Evolutionary conservation across 2,797 vertebrate genomes (phyloP), one percentile per base, ranked within the genome.

Genomic region (Heliangelus exortis): DNA sequence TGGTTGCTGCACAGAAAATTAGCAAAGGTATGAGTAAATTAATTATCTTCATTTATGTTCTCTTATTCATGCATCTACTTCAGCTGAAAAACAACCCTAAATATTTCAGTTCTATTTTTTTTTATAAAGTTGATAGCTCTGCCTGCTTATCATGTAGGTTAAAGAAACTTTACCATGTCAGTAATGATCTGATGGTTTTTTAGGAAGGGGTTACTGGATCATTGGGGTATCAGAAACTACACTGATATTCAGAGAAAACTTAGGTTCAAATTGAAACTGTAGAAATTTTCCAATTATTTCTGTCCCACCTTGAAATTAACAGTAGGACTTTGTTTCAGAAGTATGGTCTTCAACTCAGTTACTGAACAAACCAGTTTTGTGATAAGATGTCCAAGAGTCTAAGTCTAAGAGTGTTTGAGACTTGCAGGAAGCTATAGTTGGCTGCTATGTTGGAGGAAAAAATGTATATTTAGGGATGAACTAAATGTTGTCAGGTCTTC

Each of bases 1-100:
- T 99, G 26, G 99, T 99, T 48, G 98, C 97, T 90, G 98, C 99
- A 54, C 99, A 99, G 97, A 99, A 99, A 98, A 99, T 99, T 96
- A 98, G 98, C 97, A 99, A 99, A 99, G 99, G 99, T 99, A 98
- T 15, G 36, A 96, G 73, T 66, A 57, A 72, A 11, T 39, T n/a
- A 62, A 69, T 54, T 67, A 0, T 51, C 19, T 45, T 53, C 0
- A 3, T 28, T 59, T 74, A 17, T 41, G 5, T 71, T 76, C 29
- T 55, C 3, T 58, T 86, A 43, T 25, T 83, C 6, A 3, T 65
- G 1, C 12, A 53, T 5, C 5, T 86, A 9, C 7, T 47, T 66
- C 6, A 12, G 17, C 25, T 29, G 59, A 55, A 80, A 84, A 39
- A 84, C 34, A 58, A 12, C 9, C 16, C 54, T 20, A 31, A 31